Evolutionary conservation across 2,113 vertebrate genomes (phyloP).

Genomic region (Colius striatus): DNA sequence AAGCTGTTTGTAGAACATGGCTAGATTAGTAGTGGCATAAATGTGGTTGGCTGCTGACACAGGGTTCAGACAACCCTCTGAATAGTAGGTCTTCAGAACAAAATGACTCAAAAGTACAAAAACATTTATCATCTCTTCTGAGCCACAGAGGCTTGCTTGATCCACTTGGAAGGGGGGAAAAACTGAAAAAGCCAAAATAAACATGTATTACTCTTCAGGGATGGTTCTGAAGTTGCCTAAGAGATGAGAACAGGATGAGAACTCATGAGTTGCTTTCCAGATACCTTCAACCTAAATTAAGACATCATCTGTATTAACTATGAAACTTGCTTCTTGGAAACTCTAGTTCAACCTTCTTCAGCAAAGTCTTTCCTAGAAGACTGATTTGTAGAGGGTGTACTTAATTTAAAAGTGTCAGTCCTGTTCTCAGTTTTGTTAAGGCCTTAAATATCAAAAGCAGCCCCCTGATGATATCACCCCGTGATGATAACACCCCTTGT

Average conservation of each 20-base stretch:
- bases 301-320: not conserved
- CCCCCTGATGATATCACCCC: not conserved
- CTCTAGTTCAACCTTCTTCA: not conserved
- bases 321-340: not conserved
- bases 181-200: not conserved
- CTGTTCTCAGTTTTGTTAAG: not conserved
- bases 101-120: not conserved
- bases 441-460: not conserved
- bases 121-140: not conserved
- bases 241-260: not conserved
- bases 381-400: not conserved
- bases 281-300: not conserved
- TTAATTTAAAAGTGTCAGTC: not conserved
- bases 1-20: not conserved
- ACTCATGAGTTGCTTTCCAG: not conserved
- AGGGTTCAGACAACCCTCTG: not conserved
- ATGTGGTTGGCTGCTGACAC: not conserved
- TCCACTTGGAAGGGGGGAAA: not conserved
- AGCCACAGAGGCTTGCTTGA: not conserved
- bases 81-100: not conserved
- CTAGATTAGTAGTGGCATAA: not conserved
- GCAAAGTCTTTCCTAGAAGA: not conserved
- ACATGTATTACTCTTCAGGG: not conserved
- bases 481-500: not conserved
- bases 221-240: not conserved